Percentiles rank a stretch among this genome's conserved stretches.
phyloP scores from a whole-genome alignment of 2,888 invertebrate genomes.

The Rotaria magnacalcarata region DNA sequence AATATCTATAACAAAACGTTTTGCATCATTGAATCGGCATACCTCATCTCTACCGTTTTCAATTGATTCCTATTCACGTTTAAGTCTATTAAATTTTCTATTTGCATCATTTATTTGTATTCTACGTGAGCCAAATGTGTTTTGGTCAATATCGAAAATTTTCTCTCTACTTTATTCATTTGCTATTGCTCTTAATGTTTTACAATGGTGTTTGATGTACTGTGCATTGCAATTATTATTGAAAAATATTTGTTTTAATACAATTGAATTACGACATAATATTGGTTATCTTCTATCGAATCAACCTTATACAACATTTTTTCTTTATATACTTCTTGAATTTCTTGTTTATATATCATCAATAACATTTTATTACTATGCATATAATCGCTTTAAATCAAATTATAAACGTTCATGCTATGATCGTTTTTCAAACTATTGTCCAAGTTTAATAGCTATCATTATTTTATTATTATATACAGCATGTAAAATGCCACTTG shows the following conservation, averaged over 20 bases:
- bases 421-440: conserved; percentile 25
- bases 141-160: conserved; percentile 24
- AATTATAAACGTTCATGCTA: neutral
- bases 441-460: conserved; percentile 32
- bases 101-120: neutral
- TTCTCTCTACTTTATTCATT: conserved; percentile 15
- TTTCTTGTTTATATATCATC: conserved; percentile 23
- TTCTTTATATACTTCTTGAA: conserved; percentile 23
- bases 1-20: neutral
- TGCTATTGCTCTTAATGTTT: conserved; percentile 2
- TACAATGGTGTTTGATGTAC: conserved; percentile 31
- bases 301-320: conserved; percentile 16
- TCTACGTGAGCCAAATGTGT: neutral
- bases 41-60: neutral
- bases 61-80: neutral
- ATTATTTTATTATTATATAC: conserved; percentile 14
- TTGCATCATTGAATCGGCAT: neutral
- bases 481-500: conserved; percentile 30
- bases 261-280: neutral
- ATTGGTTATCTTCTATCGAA: neutral
- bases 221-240: conserved; percentile 16
- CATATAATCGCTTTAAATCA: conserved; percentile 30
- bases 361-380: conserved; percentile 26
- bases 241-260: conserved; percentile 24
- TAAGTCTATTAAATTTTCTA: neutral